phyloP scores from a whole-genome alignment of 2,113 vertebrate genomes.

The Nibea albiflora region DNA sequence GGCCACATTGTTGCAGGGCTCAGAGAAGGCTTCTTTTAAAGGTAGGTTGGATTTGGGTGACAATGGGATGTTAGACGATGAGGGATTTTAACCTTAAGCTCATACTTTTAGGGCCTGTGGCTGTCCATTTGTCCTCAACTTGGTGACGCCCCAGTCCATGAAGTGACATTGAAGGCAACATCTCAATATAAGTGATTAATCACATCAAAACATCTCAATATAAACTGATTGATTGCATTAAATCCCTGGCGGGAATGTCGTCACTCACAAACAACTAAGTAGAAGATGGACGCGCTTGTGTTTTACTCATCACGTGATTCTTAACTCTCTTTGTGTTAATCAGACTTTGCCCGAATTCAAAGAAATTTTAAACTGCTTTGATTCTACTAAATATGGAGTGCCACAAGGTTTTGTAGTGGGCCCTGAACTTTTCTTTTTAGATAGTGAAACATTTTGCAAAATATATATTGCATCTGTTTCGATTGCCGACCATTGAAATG shows the following conservation, averaged over 20 bases:
- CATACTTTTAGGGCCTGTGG: constrained; percentile 48
- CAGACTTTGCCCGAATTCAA: background rate
- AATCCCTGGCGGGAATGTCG: background rate
- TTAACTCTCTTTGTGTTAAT: background rate
- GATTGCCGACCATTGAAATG: too few relatives aligned
- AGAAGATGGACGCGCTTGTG: background rate
- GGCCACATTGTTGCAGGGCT: constrained; percentile 79
- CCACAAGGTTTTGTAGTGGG: constrained; percentile 5
- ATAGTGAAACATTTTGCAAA: too few relatives aligned
- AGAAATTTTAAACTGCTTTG: background rate
- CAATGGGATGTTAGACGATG: constrained; percentile 82
- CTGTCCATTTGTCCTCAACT: constrained; percentile 20
- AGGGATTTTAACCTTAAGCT: constrained; percentile 75
- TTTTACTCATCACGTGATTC: background rate
- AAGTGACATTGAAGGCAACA: constrained; percentile 49
- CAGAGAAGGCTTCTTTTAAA: constrained; percentile 74
- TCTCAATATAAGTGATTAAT: constrained; percentile 42
- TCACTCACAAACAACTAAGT: background rate
- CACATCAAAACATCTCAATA: constrained; percentile 18
- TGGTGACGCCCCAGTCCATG: constrained; percentile 26
- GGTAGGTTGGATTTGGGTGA: constrained; percentile 68
- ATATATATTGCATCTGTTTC: too few relatives aligned
- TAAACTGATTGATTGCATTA: constrained; percentile 4
- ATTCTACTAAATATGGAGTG: constrained; percentile 7
- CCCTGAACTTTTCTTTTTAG: background rate